Base-by-base conservation (phyloP, 2,888 invertebrate species). In the Phyllotreta striolata region DNA sequence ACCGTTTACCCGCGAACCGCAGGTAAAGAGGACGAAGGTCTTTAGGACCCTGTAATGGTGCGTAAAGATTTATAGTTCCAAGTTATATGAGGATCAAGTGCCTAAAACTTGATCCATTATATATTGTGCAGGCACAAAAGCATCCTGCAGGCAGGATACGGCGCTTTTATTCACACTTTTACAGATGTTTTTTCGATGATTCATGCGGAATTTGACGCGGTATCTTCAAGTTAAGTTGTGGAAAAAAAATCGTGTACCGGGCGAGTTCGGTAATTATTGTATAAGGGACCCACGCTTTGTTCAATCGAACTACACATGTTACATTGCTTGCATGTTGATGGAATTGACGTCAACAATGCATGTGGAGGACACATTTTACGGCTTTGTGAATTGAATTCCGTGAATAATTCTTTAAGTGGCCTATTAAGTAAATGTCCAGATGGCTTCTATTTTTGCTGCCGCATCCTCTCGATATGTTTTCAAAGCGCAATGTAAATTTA, bases 11-110 rank as follows among this genome's bases (percentile, higher is more conserved):
- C 52, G 39, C 52, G 39, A 43, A 56, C 43, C 61, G 60, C 66
- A 66, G 66, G 66, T 66, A 24, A 24, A 66, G 41, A 39, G 46
- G 34, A 54, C 39, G 57, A 51, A 24, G 4, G 56, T 40, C 47
- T 46, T 51, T 44, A 43, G 68, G 62, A 55, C 46, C 68, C 55
- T 4, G 68, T 69, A 72, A 72, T 72, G 70, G 70, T 67, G 68
- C 70, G 70, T 72, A 69, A 72, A 72, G 70, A 72, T 72, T 72
- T 72, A 72, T 69, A 68, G 67, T 54, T 55, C 60, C 56, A 56
- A 62, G 62, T 64, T 57, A 62, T 66, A 46, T 41, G 68, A 69
- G 68, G 72, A 72, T 72, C 72, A 70, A 72, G 64, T 67, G 66
- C 61, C 67, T 66, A 67, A 61, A 64, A 66, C 64, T 64, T 67